Base-by-base conservation (phyloP, 2,888 invertebrate species). In the Sminthurinus aureus region DNA sequence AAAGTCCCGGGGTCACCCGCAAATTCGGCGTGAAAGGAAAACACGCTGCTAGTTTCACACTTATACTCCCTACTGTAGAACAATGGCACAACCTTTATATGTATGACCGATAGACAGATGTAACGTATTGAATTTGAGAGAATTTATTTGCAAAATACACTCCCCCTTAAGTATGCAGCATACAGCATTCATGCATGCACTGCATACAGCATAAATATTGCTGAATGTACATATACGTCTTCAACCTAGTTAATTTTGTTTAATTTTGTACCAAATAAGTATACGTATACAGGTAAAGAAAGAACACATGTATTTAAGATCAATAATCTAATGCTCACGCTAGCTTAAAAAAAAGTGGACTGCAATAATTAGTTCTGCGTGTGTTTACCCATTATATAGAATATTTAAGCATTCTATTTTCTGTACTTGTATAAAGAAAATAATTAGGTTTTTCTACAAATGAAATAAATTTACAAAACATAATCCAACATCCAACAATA, bases 331-430 rank as follows among this genome's bases (percentile, higher is more conserved):
- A 76, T 76, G 24, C 76, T 76, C 76, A 52, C 76, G 76, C 76
- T 22, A 51, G 22, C 71, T 4, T n/a, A 18, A 80, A 50, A 80
- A 50, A 80, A 80, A 80, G 80, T 80, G 71, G 80, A 80, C 51
- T 80, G 80, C 71, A 80, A 80, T 80, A 80, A 80, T 80, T 80
- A 80, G 80, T 80, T 80, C 80, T 80, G 80, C 80, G 71, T 80
- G 71, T 50, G 71, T 73, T 80, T 38, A 38, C 6, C 38, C 38
- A 38, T 38, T 38, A 38, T 38, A n/a, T n/a, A n/a, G n/a, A n/a
- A n/a, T n/a, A n/a, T n/a, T n/a, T n/a, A 38, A 38, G 3, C 38
- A 38, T 38, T 64, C 13, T 58, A 58, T 26, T 0, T 58, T 38
- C 38, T 38, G 58, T 20, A 6, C 77, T 58, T 66, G 58, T 58